Evolutionary conservation across 2,113 vertebrate genomes (phyloP).

Genomic region (Bolborhynchus lineola): DNA sequence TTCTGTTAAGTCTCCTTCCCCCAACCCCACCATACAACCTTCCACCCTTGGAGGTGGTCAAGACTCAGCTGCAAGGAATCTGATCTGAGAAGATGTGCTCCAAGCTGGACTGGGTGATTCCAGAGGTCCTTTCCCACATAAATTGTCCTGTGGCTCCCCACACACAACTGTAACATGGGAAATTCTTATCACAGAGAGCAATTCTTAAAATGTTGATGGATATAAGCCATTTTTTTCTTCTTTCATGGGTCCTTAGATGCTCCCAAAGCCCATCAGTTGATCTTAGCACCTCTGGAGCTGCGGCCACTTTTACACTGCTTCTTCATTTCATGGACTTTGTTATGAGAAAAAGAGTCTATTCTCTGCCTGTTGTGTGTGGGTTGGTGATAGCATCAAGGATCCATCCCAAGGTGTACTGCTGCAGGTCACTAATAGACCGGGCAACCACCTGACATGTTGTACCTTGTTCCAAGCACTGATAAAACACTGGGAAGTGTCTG

Average conservation of each 20-base stretch:
- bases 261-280: not conserved
- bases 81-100: rapidly evolving
- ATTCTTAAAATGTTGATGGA: not conserved
- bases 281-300: not conserved
- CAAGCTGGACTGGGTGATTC: not conserved
- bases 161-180: not conserved
- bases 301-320: rapidly evolving
- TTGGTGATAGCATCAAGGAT: rapidly evolving
- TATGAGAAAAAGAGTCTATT: not conserved
- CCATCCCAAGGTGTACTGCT: not conserved
- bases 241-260: not conserved
- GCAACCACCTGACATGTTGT: rapidly evolving
- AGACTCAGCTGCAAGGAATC: not conserved
- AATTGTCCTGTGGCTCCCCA: not conserved
- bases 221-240: not conserved
- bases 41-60: not conserved
- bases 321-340: not conserved
- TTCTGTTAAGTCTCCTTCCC: not conserved
- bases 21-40: rapidly evolving
- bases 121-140: not conserved
- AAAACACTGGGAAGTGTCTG: not conserved
- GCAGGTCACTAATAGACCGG: not conserved
- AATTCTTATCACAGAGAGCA: not conserved
- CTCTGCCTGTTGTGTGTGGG: too few species aligned
- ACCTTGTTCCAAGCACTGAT: not conserved